Base-by-base conservation (phyloP, 1,140 invertebrate species). In the Gonioctena quinquepunctata region DNA sequence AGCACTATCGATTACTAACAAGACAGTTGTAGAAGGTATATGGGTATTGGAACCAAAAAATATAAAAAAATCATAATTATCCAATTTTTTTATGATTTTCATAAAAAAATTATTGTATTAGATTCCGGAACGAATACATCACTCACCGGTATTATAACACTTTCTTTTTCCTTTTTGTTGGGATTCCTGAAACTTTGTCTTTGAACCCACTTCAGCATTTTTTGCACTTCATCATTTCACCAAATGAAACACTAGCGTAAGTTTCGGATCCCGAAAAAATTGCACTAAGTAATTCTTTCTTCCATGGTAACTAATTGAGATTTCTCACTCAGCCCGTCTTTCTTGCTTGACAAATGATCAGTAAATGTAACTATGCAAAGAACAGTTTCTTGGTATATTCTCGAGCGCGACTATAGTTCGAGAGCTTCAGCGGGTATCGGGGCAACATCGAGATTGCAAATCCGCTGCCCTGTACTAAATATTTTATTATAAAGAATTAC, bases 201-300 rank as follows among this genome's bases (percentile, higher is more conserved):
- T 50, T 75, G 76, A 52, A 77, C 76, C 76, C 76, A 77, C 76
- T 77, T 77, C 19, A 77, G 66, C 76, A 77, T 77, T 59, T 2
- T 66, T 59, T 60, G 22, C 49, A 8, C 56, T 19, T 8, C 65
- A 69, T 18, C 42, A 26, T 59, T 6, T 48, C 23, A 54, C 22
- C 0, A 18, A 61, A 13, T n/a, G 33, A 61, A 27, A 21, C 48
- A 48, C 16, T 28, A 23, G 13, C 26, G 18, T 23, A 22, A 11
- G 16, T 54, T 18, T 21, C 50, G 19, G 57, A 22, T 27, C 18
- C 27, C 27, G 23, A 23, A 49, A 54, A 48, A 66, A 18, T 50
- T 23, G 28, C 62, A 49, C 66, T 33, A 16, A 48, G 11, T 57
- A 50, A 67, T 27, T 22, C 3, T 25, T n/a, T 56, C 18, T 13